These are phyloP conservation scores for Scotopteryx bipunctaria DNA, from an alignment of 2,888 invertebrate species.

Conservation along the genomic window DNA sequence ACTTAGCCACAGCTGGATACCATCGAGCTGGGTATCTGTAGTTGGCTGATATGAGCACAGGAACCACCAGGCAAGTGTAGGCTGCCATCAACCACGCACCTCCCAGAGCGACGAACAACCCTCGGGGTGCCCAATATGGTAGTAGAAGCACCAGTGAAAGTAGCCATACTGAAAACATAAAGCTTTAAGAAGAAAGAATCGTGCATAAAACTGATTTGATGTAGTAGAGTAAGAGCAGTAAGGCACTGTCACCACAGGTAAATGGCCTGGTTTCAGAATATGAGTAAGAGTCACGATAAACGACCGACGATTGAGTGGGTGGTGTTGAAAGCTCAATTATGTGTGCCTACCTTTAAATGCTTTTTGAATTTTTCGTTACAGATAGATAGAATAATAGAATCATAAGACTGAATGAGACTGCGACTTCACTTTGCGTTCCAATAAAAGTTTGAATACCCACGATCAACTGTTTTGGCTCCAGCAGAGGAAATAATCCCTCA, in stretches of 20 bases:
- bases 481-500: not conserved
- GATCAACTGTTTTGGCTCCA: not conserved
- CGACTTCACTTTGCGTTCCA: too few species aligned
- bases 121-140: slow-evolving; percentile 85
- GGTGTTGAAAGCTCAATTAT: too few species aligned
- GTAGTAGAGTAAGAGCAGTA: too few species aligned
- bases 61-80: slow-evolving; percentile 87
- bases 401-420: too few species aligned
- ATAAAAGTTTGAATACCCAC: not conserved
- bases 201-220: too few species aligned
- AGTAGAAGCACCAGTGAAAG: slow-evolving; percentile 86
- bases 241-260: too few species aligned
- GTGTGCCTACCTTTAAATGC: too few species aligned
- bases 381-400: too few species aligned
- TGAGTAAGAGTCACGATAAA: too few species aligned
- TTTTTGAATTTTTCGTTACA: too few species aligned
- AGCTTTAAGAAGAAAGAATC: not conserved
- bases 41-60: slow-evolving; percentile 87
- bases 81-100: slow-evolving; percentile 85
- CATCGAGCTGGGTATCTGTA: slow-evolving; percentile 86
- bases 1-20: slow-evolving; percentile 81
- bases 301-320: too few species aligned
- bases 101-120: slow-evolving; percentile 85
- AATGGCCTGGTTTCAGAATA: too few species aligned
- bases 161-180: slow-evolving; percentile 84